Percentiles rank a stretch among this genome's conserved stretches.
These are phyloP conservation scores for Syndactyla subalaris DNA, from an alignment of 2,797 vertebrate genomes.

Conservation along the genomic window DNA sequence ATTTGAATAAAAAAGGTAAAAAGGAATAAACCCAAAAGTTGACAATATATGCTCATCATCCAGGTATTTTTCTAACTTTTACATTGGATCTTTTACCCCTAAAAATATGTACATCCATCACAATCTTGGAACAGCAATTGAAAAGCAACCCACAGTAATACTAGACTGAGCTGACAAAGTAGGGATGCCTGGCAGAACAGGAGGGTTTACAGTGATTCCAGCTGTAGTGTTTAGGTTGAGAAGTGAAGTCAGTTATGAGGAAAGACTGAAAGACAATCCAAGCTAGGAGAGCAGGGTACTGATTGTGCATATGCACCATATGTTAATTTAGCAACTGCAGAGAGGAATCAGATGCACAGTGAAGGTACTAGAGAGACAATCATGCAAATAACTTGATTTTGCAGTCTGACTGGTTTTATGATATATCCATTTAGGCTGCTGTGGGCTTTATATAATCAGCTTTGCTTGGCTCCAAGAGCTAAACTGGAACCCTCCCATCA, in stretches of 20 bases:
- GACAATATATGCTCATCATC: background rate
- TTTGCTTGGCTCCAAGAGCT: background rate
- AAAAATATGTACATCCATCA: background rate
- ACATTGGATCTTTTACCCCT: background rate
- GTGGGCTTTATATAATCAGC: background rate
- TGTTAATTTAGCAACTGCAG: background rate
- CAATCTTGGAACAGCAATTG: background rate
- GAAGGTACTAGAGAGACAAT: background rate
- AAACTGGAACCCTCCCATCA: background rate
- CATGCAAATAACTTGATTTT: background rate
- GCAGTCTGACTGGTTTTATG: background rate
- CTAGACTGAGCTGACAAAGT: background rate
- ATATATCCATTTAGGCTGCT: background rate
- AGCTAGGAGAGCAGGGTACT: background rate
- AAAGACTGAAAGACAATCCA: background rate
- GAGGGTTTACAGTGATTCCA: background rate
- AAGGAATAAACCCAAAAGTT: background rate
- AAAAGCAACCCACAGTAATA: background rate
- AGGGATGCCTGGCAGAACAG: background rate
- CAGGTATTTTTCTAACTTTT: background rate
- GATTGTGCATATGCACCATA: accelerated
- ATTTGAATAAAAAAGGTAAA: background rate
- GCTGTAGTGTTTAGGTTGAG: background rate
- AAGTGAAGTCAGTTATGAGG: background rate
- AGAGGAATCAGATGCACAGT: background rate